These are phyloP conservation scores for Ictalurus punctatus DNA, from an alignment of 2,113 vertebrate genomes.

Conservation along the genomic window DNA sequence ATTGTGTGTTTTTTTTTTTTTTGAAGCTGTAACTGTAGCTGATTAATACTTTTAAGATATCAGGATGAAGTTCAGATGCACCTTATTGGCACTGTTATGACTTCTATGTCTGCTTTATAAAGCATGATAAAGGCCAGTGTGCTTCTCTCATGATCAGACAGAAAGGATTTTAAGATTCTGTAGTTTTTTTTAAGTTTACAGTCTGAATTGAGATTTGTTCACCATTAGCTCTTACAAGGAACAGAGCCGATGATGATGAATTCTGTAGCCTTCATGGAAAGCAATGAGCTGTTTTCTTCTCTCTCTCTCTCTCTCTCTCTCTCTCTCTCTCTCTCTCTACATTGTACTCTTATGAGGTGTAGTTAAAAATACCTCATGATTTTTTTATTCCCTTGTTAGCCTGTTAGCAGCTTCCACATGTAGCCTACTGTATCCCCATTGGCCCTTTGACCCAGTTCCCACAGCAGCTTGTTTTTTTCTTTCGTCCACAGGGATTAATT, in stretches of 20 bases:
- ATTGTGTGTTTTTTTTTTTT: no score
- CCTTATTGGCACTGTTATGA: no score
- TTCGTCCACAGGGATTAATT: slow-evolving; percentile 8
- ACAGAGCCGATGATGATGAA: neutral
- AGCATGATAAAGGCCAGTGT: no score
- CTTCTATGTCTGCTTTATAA: no score
- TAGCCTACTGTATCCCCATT: slow-evolving; percentile 2
- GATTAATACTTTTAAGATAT: neutral
- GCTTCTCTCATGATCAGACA: no score
- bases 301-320: neutral
- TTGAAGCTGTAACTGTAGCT: neutral
- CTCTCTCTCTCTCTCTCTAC: neutral
- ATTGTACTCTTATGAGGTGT: neutral
- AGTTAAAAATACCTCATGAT: neutral
- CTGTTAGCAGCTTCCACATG: slow-evolving; percentile 30
- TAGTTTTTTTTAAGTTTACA: no score
- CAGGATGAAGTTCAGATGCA: no score
- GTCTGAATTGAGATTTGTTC: neutral
- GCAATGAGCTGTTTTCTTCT: neutral
- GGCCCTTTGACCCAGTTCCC: slow-evolving; percentile 40
- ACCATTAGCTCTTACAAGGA: neutral
- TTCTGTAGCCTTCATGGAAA: neutral
- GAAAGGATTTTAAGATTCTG: no score
- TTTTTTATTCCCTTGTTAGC: slow-evolving; percentile 27
- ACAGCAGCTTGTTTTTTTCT: neutral